Evolutionary conservation across 2,113 vertebrate species (phyloP), one percentile per base, ranked within the genome.

Genomic region (Picathartes gymnocephalus): DNA sequence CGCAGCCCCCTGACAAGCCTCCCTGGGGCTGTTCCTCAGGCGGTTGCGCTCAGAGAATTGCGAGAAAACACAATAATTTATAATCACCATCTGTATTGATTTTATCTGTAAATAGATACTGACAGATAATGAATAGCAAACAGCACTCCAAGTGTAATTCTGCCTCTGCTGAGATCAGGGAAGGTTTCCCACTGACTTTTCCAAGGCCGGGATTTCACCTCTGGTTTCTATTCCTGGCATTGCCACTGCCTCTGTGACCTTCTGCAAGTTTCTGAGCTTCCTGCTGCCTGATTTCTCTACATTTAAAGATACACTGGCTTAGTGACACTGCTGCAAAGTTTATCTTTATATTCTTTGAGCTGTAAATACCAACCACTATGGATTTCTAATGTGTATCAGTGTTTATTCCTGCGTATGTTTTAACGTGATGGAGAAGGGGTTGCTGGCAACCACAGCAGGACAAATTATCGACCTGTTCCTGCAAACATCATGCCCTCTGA

Each of bases 181-280:
- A 65, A 77, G n/a, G 47, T 57, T 93, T 80, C 90, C 71, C 31
- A 8, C 56, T 83, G 95, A 81, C 85, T 93, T 91, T 76, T 81
- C 79, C 87, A 51, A 88, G 90, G 85, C 90, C 42, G 0, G 54
- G 48, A 73, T 95, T 96, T 96, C 87, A 94, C 93, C 94, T 96
- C 90, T 44, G 17, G 50, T 94, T 94, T 95, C 93, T 92, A 58
- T 82, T 95, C 87, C 87, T 53, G 93, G 92, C 76, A 8, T 30
- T 18, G 33, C 71, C 40, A 8, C 90, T 90, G 30, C 47, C 79
- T 82, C 84, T 47, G 71, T 86, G 92, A 97, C 95, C 94, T 95
- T 95, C 90, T n/a, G 84, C 73, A 54, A 90, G 91, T 94, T 91
- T 50, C 71, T 70, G 18, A 33, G 71, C 50, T 65, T 77, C 66